Evolutionary conservation across 2,888 invertebrate species (phyloP).

Genomic region (Ceraclea dissimilis): DNA sequence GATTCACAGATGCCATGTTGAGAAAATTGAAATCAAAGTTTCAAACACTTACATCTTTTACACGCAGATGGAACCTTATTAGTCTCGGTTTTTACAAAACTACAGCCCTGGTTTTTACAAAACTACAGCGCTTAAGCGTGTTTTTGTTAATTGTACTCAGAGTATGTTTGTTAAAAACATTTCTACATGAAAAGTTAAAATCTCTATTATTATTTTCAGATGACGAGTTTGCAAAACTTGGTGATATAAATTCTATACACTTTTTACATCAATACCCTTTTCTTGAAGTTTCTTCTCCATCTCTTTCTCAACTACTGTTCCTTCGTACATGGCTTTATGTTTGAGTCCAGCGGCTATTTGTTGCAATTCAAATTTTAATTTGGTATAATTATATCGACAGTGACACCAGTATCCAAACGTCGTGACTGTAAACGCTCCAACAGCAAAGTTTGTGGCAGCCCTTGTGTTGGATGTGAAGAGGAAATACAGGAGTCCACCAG

Average conservation of each 20-base stretch:
- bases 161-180: no score
- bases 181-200: no score
- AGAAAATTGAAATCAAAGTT: no score
- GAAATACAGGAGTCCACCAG: conserved; percentile 59
- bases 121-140: no score
- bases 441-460: conserved; percentile 56
- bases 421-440: conserved; percentile 56
- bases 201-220: no score
- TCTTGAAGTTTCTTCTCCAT: conserved; percentile 28
- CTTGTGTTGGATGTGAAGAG: conserved; percentile 63
- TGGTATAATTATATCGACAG: conserved; percentile 64
- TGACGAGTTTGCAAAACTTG: no score
- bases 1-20: no score
- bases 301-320: conserved; percentile 36
- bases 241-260: conserved; percentile 10
- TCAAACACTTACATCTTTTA: no score
- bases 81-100: no score
- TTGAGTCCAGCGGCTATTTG: conserved; percentile 55
- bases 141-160: no score
- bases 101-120: no score
- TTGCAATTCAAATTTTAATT: conserved; percentile 56
- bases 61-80: no score
- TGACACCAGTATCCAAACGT: conserved; percentile 63
- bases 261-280: conserved; percentile 15
- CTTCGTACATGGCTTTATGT: conserved; percentile 55